A percentile compares a stretch with the other conserved stretches of the same genome.
Conservation (phyloP, 2,888 invertebrate species). For the Sipunculus nudus region DNA sequence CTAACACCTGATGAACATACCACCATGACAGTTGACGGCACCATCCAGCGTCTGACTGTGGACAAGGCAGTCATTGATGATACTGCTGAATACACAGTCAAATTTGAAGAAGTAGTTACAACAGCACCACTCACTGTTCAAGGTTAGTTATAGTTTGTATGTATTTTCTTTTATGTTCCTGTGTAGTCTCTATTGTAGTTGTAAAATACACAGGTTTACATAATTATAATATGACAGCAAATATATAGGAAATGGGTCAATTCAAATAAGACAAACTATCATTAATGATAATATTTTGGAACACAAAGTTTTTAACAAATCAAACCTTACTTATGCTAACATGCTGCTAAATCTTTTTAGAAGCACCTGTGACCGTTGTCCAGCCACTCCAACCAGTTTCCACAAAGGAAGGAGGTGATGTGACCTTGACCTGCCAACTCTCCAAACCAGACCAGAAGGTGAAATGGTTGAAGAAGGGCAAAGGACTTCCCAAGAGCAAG, state of each 20-base stretch:
- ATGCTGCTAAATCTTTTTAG: no score
- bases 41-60: constrained; percentile 51
- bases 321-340: no score
- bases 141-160: constrained; percentile 43
- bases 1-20: constrained; percentile 46
- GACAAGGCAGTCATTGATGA: constrained; percentile 53
- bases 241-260: no score
- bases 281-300: no score
- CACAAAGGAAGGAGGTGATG: constrained; percentile 54
- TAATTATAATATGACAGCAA: no score
- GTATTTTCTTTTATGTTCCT: constrained; percentile 3
- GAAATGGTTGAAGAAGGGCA: constrained; percentile 13
- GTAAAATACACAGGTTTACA: no score
- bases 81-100: constrained; percentile 53
- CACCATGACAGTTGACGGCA: constrained; percentile 43
- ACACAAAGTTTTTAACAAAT: no score
- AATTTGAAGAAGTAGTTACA: constrained; percentile 51
- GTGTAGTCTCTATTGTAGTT: no score
- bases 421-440: constrained; percentile 55
- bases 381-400: constrained; percentile 54
- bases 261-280: no score
- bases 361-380: constrained; percentile 77
- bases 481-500: constrained; percentile 42
- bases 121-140: constrained; percentile 57
- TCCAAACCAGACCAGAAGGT: constrained; percentile 38